A percentile compares a stretch with the other conserved stretches of the same genome.
phyloP scores from a whole-genome alignment of 53 echinoderm and acorn worm species.

The Luidia sarsii region DNA sequence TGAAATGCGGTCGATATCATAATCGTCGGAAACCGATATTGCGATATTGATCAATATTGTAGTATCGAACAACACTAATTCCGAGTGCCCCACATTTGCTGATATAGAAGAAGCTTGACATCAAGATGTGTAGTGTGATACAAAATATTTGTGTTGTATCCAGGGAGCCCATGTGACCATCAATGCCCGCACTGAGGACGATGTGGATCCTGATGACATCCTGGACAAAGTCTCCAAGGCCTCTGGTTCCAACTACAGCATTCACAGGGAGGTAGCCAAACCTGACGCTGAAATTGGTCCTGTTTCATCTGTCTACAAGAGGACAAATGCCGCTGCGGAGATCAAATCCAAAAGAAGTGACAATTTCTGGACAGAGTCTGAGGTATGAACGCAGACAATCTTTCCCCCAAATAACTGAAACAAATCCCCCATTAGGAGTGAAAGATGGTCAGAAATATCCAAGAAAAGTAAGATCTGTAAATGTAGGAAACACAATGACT shows the following conservation, averaged over 20 bases:
- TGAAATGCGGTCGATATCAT: no score
- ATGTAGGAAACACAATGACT: no score
- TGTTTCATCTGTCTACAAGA: slow-evolving; percentile 89
- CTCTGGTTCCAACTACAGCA: slow-evolving; percentile 96
- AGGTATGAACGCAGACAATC: no score
- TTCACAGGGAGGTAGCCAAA: slow-evolving; percentile 87
- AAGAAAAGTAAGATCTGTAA: no score
- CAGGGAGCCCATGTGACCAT: slow-evolving; percentile 97
- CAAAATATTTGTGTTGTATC: no score
- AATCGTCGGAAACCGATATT: no score
- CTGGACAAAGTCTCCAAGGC: slow-evolving; percentile 81
- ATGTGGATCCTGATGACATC: slow-evolving; percentile 79
- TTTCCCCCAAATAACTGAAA: not conserved
- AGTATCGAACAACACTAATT: no score
- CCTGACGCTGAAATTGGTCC: slow-evolving; percentile 58
- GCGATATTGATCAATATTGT: no score
- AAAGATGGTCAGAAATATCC: no score
- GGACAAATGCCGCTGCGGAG: slow-evolving; percentile 78
- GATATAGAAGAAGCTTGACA: no score
- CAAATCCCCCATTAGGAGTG: not conserved
- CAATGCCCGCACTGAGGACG: slow-evolving; percentile 89
- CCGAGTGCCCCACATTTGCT: no score
- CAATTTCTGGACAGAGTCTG: slow-evolving; percentile 80
- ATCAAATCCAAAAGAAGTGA: slow-evolving; percentile 90
- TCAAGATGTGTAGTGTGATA: no score